Percentiles rank a stretch among this genome's conserved stretches.
These are phyloP conservation scores for Drosophila eohydei DNA, from an alignment of 2,888 invertebrate species.

Conservation along the genomic window DNA sequence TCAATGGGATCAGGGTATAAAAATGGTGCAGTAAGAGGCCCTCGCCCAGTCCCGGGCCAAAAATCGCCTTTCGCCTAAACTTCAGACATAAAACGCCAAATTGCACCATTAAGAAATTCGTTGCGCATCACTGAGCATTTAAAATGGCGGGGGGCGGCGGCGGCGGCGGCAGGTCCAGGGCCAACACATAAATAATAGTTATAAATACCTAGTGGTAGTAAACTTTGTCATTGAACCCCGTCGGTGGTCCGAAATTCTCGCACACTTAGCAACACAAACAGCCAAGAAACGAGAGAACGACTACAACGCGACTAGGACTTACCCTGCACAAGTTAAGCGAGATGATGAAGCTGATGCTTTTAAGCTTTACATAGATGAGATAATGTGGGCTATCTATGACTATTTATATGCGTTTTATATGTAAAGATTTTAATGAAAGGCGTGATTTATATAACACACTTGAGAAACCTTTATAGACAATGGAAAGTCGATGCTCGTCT, in stretches of 20 bases:
- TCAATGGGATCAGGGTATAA: no score
- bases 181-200: constrained; percentile 76
- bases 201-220: constrained; percentile 80
- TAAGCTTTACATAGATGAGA: not conserved
- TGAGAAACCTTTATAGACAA: not conserved
- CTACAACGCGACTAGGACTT: not conserved
- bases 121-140: constrained; percentile 83
- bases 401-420: not conserved
- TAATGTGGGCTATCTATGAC: no score
- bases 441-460: not conserved
- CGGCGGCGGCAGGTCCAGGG: constrained; percentile 21
- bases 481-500: no score
- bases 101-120: constrained; percentile 84
- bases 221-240: constrained; percentile 79
- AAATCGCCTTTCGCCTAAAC: constrained; percentile 76
- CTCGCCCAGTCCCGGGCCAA: not conserved
- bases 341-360: no score
- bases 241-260: constrained; percentile 50
- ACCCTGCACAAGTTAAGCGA: constrained; percentile 3
- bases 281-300: not conserved
- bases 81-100: constrained; percentile 81
- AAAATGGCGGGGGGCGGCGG: constrained; percentile 61
- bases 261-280: constrained; percentile 68
- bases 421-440: not conserved
- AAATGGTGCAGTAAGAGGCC: constrained; percentile 48